A percentile compares a stretch with the other conserved stretches of the same genome.
phyloP scores from a whole-genome alignment of 2,888 invertebrate species.

The Gryllus longicercus region DNA sequence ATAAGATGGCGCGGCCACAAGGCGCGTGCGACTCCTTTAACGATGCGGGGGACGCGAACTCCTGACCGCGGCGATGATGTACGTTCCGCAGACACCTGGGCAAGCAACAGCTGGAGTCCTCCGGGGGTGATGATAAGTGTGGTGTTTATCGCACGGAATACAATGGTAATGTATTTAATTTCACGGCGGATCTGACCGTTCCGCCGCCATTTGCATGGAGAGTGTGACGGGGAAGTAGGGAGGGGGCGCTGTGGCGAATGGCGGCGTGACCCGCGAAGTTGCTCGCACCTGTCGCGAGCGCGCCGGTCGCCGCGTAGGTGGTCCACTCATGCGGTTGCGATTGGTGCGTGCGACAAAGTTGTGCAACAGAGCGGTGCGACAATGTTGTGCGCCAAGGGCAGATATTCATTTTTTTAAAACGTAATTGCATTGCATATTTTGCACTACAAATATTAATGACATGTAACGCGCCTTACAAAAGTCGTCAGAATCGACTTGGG shows the following conservation, averaged over 20 bases:
- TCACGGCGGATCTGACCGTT: neutral
- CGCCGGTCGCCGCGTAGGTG: neutral
- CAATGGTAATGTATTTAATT: conserved; percentile 5
- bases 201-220: neutral
- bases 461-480: too few relatives aligned
- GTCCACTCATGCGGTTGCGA: neutral
- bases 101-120: neutral
- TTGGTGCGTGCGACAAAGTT: too few relatives aligned
- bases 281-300: neutral
- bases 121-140: neutral
- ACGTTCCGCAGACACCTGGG: neutral
- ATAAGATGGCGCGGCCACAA: too few relatives aligned
- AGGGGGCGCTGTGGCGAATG: neutral
- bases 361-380: too few relatives aligned
- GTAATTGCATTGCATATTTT: too few relatives aligned
- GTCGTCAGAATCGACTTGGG: too few relatives aligned
- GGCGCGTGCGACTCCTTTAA: neutral
- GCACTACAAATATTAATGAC: too few relatives aligned
- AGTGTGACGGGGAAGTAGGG: neutral
- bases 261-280: neutral
- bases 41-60: neutral
- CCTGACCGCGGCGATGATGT: neutral
- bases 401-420: too few relatives aligned
- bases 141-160: neutral
- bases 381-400: too few relatives aligned